phyloP scores from a whole-genome alignment of 2,797 vertebrate genomes.

The Aulostomus chinensis region DNA sequence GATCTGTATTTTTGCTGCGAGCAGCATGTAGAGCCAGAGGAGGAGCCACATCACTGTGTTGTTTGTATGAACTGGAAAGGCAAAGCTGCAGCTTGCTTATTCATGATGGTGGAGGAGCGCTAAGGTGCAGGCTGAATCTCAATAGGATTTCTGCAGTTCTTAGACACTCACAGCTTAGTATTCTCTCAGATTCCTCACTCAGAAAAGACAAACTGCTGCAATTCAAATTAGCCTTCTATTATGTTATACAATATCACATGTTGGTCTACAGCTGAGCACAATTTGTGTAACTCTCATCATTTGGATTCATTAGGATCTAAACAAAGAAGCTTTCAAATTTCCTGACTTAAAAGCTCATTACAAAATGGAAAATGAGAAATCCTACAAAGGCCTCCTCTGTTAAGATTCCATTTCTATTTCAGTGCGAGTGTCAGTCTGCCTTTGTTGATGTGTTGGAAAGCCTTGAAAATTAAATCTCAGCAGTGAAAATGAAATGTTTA shows the following conservation, averaged over 20 bases:
- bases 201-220: slow-evolving; percentile 5
- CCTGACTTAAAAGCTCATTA: not conserved
- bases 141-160: slow-evolving; percentile 20
- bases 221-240: slow-evolving; percentile 23
- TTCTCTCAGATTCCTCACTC: slow-evolving; percentile 1
- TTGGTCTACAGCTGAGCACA: not conserved
- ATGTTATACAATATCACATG: not conserved
- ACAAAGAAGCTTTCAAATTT: slow-evolving; percentile 7
- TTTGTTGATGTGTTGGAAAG: slow-evolving; percentile 14
- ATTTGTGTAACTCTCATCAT: not conserved
- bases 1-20: slow-evolving; percentile 15
- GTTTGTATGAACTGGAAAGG: slow-evolving; percentile 7
- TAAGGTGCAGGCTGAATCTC: not conserved
- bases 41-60: slow-evolving; percentile 6
- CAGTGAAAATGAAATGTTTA: slow-evolving; percentile 33
- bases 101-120: slow-evolving; percentile 5
- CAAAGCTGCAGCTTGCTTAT: slow-evolving; percentile 23
- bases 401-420: slow-evolving; percentile 20
- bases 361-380: not conserved
- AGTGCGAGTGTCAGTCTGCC: not conserved
- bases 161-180: slow-evolving; percentile 6
- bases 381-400: not conserved
- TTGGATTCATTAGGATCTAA: slow-evolving; percentile 21
- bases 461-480: slow-evolving; percentile 29
- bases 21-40: not conserved